These are phyloP conservation scores for Cetoscarus ocellatus DNA, from an alignment of 2,797 vertebrate species.

Conservation along the genomic window DNA sequence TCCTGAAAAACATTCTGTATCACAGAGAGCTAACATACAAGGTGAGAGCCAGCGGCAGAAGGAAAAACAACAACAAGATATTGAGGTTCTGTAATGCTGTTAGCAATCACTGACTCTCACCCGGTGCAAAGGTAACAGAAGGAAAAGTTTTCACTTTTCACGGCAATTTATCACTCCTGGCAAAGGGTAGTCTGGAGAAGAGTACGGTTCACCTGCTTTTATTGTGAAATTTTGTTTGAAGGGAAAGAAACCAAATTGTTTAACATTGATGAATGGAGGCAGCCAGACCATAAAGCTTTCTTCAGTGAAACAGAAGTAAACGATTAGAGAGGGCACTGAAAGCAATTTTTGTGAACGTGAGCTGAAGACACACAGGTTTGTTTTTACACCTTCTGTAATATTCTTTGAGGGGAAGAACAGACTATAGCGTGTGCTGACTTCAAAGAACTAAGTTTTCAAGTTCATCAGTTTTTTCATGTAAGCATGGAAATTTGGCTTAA, in stretches of 20 bases:
- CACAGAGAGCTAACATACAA: slow-evolving; percentile 1
- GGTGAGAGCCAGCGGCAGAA: slow-evolving; percentile 2
- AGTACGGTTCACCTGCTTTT: slow-evolving; percentile 8
- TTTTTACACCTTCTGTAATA: no score
- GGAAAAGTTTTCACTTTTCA: slow-evolving; percentile 15
- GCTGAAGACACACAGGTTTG: no score
- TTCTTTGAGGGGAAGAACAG: no score
- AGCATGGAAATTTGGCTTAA: no score
- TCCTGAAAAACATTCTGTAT: background rate
- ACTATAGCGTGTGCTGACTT: no score
- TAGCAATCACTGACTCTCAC: slow-evolving; percentile 6
- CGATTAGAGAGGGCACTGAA: background rate
- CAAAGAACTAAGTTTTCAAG: no score
- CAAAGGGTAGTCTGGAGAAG: background rate
- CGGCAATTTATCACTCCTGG: slow-evolving; percentile 29
- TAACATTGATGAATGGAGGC: background rate
- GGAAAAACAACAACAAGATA: slow-evolving; percentile 1
- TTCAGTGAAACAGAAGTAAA: slow-evolving; percentile 2
- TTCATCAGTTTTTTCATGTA: no score
- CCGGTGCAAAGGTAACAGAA: slow-evolving; percentile 5
- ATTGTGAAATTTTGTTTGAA: slow-evolving; percentile 2
- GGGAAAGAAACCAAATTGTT: background rate
- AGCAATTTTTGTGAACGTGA: background rate
- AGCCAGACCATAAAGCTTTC: background rate
- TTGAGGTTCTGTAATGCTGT: slow-evolving; percentile 11